Evolutionary conservation across 2,888 invertebrate genomes (phyloP), one percentile per base, ranked within the genome.

Genomic region (Folsomia manolachei): DNA sequence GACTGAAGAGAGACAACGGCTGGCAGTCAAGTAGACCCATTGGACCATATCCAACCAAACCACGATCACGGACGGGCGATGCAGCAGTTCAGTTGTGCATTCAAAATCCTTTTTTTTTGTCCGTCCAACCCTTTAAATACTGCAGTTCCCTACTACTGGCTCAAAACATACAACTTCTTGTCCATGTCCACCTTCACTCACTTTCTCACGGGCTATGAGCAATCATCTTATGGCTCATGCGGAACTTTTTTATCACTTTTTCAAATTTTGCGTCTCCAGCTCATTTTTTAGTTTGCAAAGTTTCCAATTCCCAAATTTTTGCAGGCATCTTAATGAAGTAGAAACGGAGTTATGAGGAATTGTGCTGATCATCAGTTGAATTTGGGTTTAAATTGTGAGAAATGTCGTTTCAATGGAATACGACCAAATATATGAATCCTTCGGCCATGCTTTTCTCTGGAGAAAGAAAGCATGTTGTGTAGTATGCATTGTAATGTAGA

Each of bases 1-100:
- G 56, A 67, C 67, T 67, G 67, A 67, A 19, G 24, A 23, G 62
- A 14, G 25, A 24, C 11, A 62, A 25, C 23, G 26, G 62, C 21
- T 19, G 62, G 7, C 24, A n/a, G 21, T 24, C 4, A 24, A 62
- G 24, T 24, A 7, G 7, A 23, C 21, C 21, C 24, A 24, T 14
- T 56, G 19, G 7, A 56, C 19, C 19, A 7, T 56, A n/a, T 56
- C 19, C 21, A 14, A 7, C 56, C 56, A 56, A 18, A 7, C 18
- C 7, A 56, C 56, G 56, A 21, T 19, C 56, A 56, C 19, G 18
- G 56, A 19, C 56, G 18, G 56, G 56, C 56, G 7, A 56, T 56
- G 56, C 56, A 56, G 56, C 56, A 56, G 21, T 19, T 7, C 56
- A 7, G 21, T 18, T 56, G 39, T 39, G 39, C 56, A 56, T 19